phyloP scores from a whole-genome alignment of 2,113 vertebrate species.

The Notiomystis cincta region DNA sequence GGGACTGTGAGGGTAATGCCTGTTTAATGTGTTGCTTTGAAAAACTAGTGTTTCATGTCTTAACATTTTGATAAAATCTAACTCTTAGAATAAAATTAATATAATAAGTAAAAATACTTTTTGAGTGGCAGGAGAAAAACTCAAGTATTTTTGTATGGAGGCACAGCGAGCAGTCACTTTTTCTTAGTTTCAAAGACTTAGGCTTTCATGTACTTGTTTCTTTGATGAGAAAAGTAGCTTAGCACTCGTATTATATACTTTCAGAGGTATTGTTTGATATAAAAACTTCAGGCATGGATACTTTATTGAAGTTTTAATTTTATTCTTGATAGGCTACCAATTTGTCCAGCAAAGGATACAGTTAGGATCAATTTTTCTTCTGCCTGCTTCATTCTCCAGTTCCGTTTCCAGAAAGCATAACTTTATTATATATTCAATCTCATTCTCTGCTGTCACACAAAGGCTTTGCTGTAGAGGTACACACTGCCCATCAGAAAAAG shows the following conservation, averaged over 20 bases:
- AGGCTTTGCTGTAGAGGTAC: not conserved
- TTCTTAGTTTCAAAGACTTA: not conserved
- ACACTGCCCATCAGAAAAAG: not conserved
- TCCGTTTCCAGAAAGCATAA: not conserved
- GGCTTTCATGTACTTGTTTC: not conserved
- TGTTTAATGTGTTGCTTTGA: slow-evolving; percentile 23
- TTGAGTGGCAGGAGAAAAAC: not conserved
- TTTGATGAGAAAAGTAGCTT: slow-evolving; percentile 34
- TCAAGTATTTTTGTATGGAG: not conserved
- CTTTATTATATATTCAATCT: not conserved
- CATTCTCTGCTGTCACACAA: not conserved
- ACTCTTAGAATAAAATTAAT: not conserved
- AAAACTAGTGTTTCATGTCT: not conserved
- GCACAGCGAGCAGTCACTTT: not conserved
- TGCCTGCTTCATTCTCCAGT: not conserved
- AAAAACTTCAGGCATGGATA: not conserved
- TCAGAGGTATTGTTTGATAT: not conserved
- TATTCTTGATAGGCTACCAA: not conserved
- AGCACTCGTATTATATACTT: not conserved
- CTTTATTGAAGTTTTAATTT: slow-evolving; percentile 43
- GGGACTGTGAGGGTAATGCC: not conserved
- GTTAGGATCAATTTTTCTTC: not conserved
- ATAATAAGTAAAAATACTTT: not conserved
- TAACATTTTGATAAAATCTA: not conserved
- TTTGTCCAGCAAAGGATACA: not conserved